A percentile compares a stretch with the other conserved stretches of the same genome.
Conservation (phyloP, 2,888 invertebrate species). For the Himalopsyche anomala region DNA sequence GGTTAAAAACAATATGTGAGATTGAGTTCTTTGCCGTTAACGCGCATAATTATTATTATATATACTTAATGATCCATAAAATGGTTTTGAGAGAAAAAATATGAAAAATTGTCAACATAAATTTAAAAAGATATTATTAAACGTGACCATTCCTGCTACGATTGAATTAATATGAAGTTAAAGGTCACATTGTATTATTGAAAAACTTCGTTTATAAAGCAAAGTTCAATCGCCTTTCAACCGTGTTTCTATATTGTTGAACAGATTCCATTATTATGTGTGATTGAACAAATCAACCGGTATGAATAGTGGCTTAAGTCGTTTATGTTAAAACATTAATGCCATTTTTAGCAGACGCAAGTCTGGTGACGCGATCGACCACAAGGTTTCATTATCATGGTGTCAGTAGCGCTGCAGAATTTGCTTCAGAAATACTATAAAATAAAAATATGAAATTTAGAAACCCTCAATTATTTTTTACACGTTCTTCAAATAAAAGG, state of each 20-base stretch:
- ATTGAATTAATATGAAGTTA: not conserved
- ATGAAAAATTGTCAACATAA: no score
- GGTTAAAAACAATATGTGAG: no score
- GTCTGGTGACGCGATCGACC: constrained; percentile 25
- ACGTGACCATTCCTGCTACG: no score
- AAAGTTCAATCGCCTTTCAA: not conserved
- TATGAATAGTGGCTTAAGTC: not conserved
- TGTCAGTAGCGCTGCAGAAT: not conserved
- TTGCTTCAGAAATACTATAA: no score
- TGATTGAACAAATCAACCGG: constrained; percentile 1
- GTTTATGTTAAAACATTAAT: constrained; percentile 2
- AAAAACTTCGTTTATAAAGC: not conserved
- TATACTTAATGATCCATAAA: no score
- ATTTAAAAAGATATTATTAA: no score
- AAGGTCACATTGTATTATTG: not conserved
- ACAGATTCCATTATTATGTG: not conserved
- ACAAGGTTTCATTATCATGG: constrained; percentile 18
- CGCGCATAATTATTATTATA: no score
- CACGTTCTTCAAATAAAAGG: no score
- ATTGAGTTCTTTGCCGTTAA: no score
- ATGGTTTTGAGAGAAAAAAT: no score
- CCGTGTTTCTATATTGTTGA: not conserved
- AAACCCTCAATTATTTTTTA: no score
- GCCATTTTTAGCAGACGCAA: not conserved
- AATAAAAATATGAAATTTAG: no score